Evolutionary conservation across 2,113 vertebrate species (phyloP).

Genomic region (Pseudopipra pipra): DNA sequence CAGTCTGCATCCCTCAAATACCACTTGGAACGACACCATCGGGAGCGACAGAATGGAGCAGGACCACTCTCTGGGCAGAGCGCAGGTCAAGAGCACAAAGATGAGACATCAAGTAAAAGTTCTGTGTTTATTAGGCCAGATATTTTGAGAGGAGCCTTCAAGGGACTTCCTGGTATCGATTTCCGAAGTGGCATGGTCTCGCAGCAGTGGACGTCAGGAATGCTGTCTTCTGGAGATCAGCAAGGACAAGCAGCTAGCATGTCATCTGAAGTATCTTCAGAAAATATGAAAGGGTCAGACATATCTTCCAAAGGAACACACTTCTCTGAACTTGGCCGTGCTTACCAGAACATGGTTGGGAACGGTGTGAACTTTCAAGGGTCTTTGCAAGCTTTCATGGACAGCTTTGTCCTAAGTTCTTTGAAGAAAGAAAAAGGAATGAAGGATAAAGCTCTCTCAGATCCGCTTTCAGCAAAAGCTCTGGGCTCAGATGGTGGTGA

Average conservation of each 20-base stretch:
- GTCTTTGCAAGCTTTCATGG: conserved; percentile 97
- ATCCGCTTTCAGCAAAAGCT: conserved; percentile 81
- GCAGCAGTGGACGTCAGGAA: conserved; percentile 88
- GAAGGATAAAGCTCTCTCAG: conserved; percentile 80
- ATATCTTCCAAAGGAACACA: conserved; percentile 82
- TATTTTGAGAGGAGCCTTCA: conserved; percentile 91
- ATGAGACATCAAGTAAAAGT: conserved; percentile 80
- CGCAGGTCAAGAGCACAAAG: conserved; percentile 85
- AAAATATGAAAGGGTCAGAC: conserved; percentile 84
- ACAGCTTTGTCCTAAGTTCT: conserved; percentile 92
- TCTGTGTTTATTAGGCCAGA: conserved; percentile 94
- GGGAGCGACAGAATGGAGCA: conserved; percentile 91
- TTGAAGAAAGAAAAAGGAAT: conserved; percentile 91
- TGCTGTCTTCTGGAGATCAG: conserved; percentile 83
- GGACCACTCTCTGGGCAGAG: conserved; percentile 83
- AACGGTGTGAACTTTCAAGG: conserved; percentile 96
- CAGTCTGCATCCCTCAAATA: conserved; percentile 98
- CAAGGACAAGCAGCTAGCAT: conserved; percentile 78
- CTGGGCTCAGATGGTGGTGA: conserved; percentile 78
- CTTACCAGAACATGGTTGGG: conserved; percentile 91
- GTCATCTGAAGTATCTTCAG: conserved; percentile 77
- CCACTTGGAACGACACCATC: conserved; percentile 95
- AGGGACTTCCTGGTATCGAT: conserved; percentile 89
- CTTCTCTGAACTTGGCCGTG: conserved; percentile 90
- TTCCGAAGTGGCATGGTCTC: conserved; percentile 88